Percentiles rank a stretch among this genome's conserved stretches.
These are phyloP conservation scores for Drosophila meridiana DNA, from an alignment of 2,888 invertebrate genomes.

Conservation along the genomic window DNA sequence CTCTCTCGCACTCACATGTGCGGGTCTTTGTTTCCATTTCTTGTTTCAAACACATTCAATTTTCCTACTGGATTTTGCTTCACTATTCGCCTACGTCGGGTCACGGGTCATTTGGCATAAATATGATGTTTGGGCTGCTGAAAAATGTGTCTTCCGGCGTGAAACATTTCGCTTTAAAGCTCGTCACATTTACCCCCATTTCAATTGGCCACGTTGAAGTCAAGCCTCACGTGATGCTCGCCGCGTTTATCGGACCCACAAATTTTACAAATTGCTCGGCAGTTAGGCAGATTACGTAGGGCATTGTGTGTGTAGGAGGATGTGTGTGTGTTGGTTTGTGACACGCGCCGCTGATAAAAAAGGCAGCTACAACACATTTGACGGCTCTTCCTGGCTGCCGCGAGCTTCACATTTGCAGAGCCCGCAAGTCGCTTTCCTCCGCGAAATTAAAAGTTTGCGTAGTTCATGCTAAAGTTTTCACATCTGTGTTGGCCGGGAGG, in stretches of 20 bases:
- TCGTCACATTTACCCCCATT: constrained; percentile 5
- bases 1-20: not conserved
- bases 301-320: constrained; percentile 2
- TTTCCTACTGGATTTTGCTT: not conserved
- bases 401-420: constrained; percentile 10
- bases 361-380: constrained; percentile 9
- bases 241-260: constrained; percentile 42
- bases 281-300: constrained; percentile 46
- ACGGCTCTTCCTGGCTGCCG: constrained; percentile 31
- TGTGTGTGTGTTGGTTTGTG: not conserved
- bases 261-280: constrained; percentile 58
- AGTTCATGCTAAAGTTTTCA: constrained; percentile 27
- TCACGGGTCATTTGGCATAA: constrained; percentile 11
- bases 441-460: constrained; percentile 52
- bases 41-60: not conserved
- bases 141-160: constrained; percentile 18
- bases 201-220: constrained; percentile 32
- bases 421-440: not conserved
- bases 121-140: constrained; percentile 8
- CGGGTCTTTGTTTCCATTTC: not conserved
- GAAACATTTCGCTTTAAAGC: not conserved
- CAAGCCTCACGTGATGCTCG: constrained; percentile 2
- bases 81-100: not conserved
- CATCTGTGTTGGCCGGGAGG: constrained; percentile 4
- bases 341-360: constrained; percentile 57